Conservation (phyloP, 2,113 vertebrate genomes). For the Catagonus wagneri region DNA sequence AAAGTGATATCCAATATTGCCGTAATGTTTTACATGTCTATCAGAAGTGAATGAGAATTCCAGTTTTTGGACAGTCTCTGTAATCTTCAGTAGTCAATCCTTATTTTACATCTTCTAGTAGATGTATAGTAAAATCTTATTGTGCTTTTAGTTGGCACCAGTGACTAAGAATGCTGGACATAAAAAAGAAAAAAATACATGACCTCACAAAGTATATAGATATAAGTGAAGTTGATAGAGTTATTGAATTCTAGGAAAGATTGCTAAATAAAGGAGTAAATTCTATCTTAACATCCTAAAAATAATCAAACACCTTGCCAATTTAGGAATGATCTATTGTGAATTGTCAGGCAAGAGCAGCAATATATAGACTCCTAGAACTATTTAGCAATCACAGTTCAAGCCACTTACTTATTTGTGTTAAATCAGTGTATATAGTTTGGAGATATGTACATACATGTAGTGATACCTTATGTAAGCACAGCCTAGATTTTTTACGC, state of each 20-base stretch:
- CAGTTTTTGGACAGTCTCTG: background rate
- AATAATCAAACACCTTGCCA: background rate
- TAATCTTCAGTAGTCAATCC: background rate
- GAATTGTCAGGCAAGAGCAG: background rate
- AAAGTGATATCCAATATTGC: background rate
- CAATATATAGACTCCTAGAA: background rate
- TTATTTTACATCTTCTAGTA: background rate
- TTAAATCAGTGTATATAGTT: background rate
- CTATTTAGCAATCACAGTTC: background rate
- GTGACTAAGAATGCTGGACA: background rate
- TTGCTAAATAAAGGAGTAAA: background rate
- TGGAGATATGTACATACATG: background rate
- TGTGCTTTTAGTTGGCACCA: background rate
- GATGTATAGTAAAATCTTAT: background rate
- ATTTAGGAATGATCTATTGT: background rate
- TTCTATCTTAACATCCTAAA: background rate
- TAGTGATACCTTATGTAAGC: background rate
- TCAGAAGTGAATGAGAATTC: background rate
- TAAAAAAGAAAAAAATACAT: background rate
- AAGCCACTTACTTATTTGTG: background rate
- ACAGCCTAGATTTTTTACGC: background rate
- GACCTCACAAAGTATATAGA: background rate
- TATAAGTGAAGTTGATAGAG: background rate
- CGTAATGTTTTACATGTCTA: background rate
- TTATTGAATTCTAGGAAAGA: background rate